Base-by-base conservation (phyloP, 2,888 invertebrate species). In the Pristionchus maxplancki region DNA sequence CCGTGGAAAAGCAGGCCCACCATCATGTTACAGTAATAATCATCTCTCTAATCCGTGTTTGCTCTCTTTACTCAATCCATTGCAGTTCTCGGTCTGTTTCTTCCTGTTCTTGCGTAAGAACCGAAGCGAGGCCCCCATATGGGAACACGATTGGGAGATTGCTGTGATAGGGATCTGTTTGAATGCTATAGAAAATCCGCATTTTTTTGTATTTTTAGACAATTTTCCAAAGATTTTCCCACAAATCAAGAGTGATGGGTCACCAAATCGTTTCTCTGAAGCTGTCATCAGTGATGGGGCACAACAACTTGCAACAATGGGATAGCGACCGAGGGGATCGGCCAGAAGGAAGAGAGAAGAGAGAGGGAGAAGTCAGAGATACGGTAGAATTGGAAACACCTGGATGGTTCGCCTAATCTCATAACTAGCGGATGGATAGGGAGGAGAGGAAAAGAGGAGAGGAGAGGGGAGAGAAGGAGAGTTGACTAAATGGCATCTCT, bases 321-420 rank as follows among this genome's bases (percentile, higher is more conserved):
- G 58, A 58, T 58, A 58, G n/a, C 58, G n/a, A 20, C 24, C 5
- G 24, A 1, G 24, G 58, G n/a, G 58, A 4, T n/a, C 24, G n/a
- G n/a, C 58, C 58, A 58, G 58, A 58, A n/a, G 58, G 4, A 58
- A 20, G 53, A 58, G 24, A n/a, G n/a, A 15, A 67, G 31, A 34
- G 64, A 15, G 64, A 67, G 20, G 34, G 64, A 67, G 64, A 67
- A 67, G 64, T 67, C 34, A 67, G 34, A 24, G 64, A 67, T 67
- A 78, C 78, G 78, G 78, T 78, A 78, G 78, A 48, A 78, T 78
- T 78, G 28, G 11, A 78, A 78, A 78, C 78, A 78, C 44, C 78
- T 78, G 78, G 78, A 78, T 44, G 78, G 78, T 44, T 74, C 71
- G 44, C 71, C 71, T 71, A 71, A 71, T 71, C 71, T 71, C 9